Evolutionary conservation across 2,888 invertebrate species (phyloP).

Genomic region (Leptura quadrifasciata): DNA sequence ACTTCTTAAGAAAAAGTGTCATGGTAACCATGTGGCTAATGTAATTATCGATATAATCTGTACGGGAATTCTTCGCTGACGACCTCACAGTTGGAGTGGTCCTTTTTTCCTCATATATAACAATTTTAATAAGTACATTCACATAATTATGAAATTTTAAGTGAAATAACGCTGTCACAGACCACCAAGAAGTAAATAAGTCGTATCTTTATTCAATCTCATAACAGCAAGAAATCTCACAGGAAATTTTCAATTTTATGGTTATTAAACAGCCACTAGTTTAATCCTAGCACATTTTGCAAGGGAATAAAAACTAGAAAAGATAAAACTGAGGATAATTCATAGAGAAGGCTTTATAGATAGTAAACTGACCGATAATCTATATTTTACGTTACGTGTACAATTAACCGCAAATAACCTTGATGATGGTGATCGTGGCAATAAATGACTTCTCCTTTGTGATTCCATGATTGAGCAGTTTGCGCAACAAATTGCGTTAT

Average conservation of each 20-base stretch:
- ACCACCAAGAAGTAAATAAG: slow-evolving; percentile 35
- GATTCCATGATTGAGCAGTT: slow-evolving; percentile 60
- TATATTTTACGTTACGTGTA: slow-evolving; percentile 34
- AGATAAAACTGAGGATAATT: slow-evolving; percentile 19
- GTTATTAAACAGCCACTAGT: slow-evolving; percentile 35
- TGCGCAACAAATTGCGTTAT: slow-evolving; percentile 57
- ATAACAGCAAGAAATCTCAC: slow-evolving; percentile 25
- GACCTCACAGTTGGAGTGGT: not conserved
- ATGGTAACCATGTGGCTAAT: not conserved
- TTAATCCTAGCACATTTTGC: slow-evolving; percentile 27
- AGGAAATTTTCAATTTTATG: slow-evolving; percentile 46
- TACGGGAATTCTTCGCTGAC: not conserved
- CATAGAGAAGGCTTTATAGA: slow-evolving; percentile 30
- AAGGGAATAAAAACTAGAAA: slow-evolving; percentile 6
- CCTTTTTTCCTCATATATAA: not conserved
- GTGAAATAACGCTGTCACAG: not conserved
- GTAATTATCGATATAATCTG: not conserved
- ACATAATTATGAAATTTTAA: slow-evolving; percentile 8
- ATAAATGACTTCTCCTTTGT: slow-evolving; percentile 53
- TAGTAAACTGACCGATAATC: slow-evolving; percentile 32
- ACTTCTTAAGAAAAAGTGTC: too few relatives aligned
- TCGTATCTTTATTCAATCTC: slow-evolving; percentile 20
- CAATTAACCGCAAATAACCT: slow-evolving; percentile 32
- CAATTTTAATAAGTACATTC: not conserved
- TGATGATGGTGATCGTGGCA: slow-evolving; percentile 41